Evolutionary conservation across 1,140 invertebrate species (phyloP).

Genomic region (Trichoplusia ni): DNA sequence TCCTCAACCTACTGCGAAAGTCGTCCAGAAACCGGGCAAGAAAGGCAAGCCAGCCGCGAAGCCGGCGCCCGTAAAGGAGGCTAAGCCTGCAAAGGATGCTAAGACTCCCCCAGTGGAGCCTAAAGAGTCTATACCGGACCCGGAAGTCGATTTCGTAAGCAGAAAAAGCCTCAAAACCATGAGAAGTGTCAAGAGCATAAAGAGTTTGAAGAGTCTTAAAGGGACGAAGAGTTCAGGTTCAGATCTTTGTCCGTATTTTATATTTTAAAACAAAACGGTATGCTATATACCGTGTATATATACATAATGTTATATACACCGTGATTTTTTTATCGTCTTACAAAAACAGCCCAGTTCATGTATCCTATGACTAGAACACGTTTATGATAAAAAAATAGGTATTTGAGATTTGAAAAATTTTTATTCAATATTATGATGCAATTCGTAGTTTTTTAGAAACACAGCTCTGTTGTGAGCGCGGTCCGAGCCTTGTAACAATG

Average conservation of each 20-base stretch:
- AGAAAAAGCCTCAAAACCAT: conserved; percentile 45
- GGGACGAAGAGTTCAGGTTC: conserved; percentile 15
- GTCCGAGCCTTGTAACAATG: too few species aligned
- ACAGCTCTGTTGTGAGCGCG: too few species aligned
- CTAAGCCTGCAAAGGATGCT: not conserved
- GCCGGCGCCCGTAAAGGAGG: conserved; percentile 20
- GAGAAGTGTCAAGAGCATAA: conserved; percentile 36
- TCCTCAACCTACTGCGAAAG: conserved; percentile 43
- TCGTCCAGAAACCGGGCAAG: conserved; percentile 53
- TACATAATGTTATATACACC: too few species aligned
- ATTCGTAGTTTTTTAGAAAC: too few species aligned
- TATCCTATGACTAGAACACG: too few species aligned
- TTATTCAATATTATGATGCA: too few species aligned
- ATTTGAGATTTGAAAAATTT: too few species aligned
- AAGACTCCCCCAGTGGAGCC: not conserved
- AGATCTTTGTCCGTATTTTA: not conserved
- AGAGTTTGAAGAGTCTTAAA: conserved; percentile 23
- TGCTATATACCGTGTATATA: too few species aligned
- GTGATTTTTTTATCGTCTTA: too few species aligned
- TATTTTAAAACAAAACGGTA: too few species aligned
- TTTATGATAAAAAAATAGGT: too few species aligned
- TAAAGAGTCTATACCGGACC: conserved; percentile 12
- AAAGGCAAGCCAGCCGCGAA: conserved; percentile 32
- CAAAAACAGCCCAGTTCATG: too few species aligned
- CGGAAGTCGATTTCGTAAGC: conserved; percentile 34